Evolutionary conservation across 2,797 vertebrate species (phyloP), one percentile per base, ranked within the genome.

Genomic region (Ctenochaetus hawaiiensis): DNA sequence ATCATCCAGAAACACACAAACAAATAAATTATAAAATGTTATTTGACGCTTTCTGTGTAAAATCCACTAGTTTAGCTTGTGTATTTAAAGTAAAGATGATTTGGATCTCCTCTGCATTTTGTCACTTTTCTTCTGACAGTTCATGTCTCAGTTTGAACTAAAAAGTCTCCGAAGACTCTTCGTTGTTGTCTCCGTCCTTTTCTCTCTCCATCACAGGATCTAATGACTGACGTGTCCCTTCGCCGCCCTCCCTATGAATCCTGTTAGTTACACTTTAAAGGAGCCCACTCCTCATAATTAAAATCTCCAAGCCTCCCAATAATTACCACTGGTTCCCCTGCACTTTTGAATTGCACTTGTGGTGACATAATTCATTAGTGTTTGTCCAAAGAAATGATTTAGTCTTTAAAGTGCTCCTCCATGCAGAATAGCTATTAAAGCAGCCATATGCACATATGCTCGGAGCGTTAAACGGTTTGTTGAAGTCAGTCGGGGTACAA

Each of bases 361-460:
- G 84, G 92, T 94, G 92, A 95, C 94, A 94, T 94, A 92, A 94
- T 94, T 94, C 93, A 94, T 94, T 94, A 95, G 92, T 91, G 92
- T 94, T 94, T 93, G 93, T 93, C 92, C 93, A 93, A 92, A 93
- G 92, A 94, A 93, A 93, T 93, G 89, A 94, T 94, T 95, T 90
- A 89, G 89, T 94, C 91, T 92, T 94, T 93, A 93, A 94, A 94
- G 93, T 95, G 96, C 96, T 97, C 96, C 96, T 96, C 96, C 96
- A 97, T 97, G 97, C 98, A 97, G 97, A 98, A 97, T 96, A 97
- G 96, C 96, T 96, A 97, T 98, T 98, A 97, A 96, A 95, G 96
- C 96, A 95, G 96, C 95, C 96, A 95, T 96, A 97, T 96, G 96
- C 95, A 91, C 95, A 95, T 84, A 87, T 82, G 96, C 96, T 96